Conservation (phyloP, 2,113 vertebrate species). For the Brachionichthys hirsutus region DNA sequence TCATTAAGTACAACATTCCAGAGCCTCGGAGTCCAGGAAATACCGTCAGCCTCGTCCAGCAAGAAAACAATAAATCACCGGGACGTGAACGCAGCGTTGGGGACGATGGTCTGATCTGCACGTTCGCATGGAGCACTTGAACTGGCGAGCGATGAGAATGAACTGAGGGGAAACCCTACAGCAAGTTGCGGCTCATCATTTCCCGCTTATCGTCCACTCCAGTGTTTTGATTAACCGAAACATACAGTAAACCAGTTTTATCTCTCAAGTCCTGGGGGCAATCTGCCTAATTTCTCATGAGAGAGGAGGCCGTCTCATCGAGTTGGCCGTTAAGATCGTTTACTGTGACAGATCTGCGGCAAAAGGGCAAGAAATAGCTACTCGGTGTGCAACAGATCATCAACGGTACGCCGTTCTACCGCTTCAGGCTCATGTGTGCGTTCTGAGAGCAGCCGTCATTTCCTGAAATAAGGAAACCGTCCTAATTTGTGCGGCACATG, state of each 20-base stretch:
- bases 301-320: neutral
- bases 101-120: constrained; percentile 41
- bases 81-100: constrained; percentile 38
- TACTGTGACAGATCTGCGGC: too few relatives aligned
- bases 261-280: constrained; percentile 5
- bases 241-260: constrained; percentile 15
- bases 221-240: constrained; percentile 24
- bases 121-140: constrained; percentile 61
- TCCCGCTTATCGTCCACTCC: constrained; percentile 32
- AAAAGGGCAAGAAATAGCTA: neutral
- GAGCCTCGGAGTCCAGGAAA: constrained; percentile 37
- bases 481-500: neutral
- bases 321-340: neutral
- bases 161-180: constrained; percentile 20
- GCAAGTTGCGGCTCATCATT: constrained; percentile 9
- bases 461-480: neutral
- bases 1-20: constrained; percentile 53
- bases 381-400: neutral
- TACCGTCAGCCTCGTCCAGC: constrained; percentile 11
- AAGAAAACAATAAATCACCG: constrained; percentile 62
- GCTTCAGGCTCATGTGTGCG: neutral
- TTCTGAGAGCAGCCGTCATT: neutral
- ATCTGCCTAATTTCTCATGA: constrained; percentile 18
- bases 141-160: constrained; percentile 38
- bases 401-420: neutral